These are phyloP conservation scores for Lampris megalopsis DNA, from an alignment of 2,113 vertebrate genomes.

Conservation along the genomic window DNA sequence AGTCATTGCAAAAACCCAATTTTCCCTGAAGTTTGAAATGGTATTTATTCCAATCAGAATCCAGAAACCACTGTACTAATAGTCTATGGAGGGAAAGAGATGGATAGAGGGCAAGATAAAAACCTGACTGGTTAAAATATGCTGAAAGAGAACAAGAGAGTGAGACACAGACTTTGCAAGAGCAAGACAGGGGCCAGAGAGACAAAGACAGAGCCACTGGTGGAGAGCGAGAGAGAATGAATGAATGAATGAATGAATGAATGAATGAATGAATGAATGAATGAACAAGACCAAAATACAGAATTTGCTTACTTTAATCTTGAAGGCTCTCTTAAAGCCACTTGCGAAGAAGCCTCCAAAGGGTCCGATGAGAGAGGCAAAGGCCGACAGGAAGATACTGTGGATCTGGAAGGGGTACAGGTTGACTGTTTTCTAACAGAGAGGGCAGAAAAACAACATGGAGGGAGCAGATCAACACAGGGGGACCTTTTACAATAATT, in stretches of 20 bases:
- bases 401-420: constrained; percentile 97
- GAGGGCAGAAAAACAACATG: not conserved
- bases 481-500: no score
- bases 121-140: no score
- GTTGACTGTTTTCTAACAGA: constrained; percentile 87
- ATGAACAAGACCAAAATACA: not conserved
- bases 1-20: no score
- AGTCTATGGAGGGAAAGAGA: not conserved
- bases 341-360: constrained; percentile 99
- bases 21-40: no score
- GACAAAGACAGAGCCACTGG: no score
- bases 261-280: not conserved
- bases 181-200: no score
- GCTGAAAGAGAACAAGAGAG: not conserved
- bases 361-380: constrained; percentile 94
- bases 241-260: not conserved
- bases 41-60: no score
- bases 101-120: not conserved
- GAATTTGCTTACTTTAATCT: constrained; percentile 90
- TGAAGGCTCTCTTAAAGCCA: constrained; percentile 98
- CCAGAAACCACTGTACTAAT: no score
- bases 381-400: constrained; percentile 93
- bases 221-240: no score
- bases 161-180: not conserved
- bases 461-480: not conserved